Base-by-base conservation (phyloP, 2,113 vertebrate genomes). In the Perca schrenkii region DNA sequence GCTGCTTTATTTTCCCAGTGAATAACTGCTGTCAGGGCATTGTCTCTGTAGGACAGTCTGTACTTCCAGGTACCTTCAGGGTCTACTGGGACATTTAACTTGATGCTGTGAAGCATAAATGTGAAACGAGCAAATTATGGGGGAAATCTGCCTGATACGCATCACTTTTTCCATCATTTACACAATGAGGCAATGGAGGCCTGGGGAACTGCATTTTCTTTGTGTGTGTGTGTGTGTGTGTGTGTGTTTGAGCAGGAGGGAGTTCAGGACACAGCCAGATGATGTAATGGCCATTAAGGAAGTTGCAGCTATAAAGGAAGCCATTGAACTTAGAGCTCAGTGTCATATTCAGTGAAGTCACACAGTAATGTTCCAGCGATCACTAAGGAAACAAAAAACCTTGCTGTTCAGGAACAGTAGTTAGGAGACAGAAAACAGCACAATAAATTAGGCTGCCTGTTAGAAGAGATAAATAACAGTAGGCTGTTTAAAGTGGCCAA, bases 241-340 rank as follows among this genome's bases (percentile, higher is more conserved):
- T 36, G 34, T 36, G 34, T 36, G 34, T 6, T n/a, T 13, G 68
- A 16, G 66, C 16, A 47, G 36, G 74, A 43, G 69, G 71, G 85
- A 57, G 68, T 73, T 75, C 71, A 80, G 78, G 80, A 65, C 50
- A 67, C 64, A 75, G 90, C 90, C 87, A 92, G 88, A 94, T 95
- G 94, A 95, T 87, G 92, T 95, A 92, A 95, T 93, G 84, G 80
- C 72, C 87, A 87, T 94, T 82, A 93, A 90, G 92, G 86, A 90
- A 91, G 79, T 86, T 93, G 82, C 81, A 86, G 87, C 79, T 54
- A 92, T 94, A 93, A 95, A 94, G 91, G 92, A 91, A 79, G 62
- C 87, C 85, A 92, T 89, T 95, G 91, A 95, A 84, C 54, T 49
- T 52, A 65, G 56, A 87, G 80, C 58, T 83, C 52, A 76, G 76